These are phyloP conservation scores for Drosophila hamatofila DNA, from an alignment of 2,888 invertebrate species.

Conservation along the genomic window DNA sequence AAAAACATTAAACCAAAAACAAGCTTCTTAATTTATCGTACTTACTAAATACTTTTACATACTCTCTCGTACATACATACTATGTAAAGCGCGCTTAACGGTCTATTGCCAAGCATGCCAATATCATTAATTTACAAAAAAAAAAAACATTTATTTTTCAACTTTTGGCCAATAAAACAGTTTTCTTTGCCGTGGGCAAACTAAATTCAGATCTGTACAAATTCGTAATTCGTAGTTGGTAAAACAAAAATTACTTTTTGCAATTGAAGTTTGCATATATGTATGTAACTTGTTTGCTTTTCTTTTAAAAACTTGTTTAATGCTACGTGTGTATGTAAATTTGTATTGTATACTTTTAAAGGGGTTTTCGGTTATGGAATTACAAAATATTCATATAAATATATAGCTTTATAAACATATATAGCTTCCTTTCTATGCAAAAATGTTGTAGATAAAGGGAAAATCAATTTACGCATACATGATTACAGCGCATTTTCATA, in stretches of 20 bases:
- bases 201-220: slow-evolving; percentile 25
- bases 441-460: neutral
- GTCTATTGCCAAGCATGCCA: slow-evolving; percentile 63
- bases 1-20: slow-evolving; percentile 30
- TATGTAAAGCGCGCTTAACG: slow-evolving; percentile 60
- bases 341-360: slow-evolving; percentile 27
- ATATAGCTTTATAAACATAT: neutral
- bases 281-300: slow-evolving; percentile 47
- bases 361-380: slow-evolving; percentile 32
- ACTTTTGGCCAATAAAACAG: slow-evolving; percentile 12
- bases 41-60: slow-evolving; percentile 47
- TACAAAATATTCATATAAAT: neutral
- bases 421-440: neutral
- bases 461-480: slow-evolving; percentile 10
- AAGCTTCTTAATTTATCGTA: slow-evolving; percentile 67
- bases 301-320: slow-evolving; percentile 44
- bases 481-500: slow-evolving; percentile 2
- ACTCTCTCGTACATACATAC: slow-evolving; percentile 33
- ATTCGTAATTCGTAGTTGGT: slow-evolving; percentile 44
- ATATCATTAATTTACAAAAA: slow-evolving; percentile 38
- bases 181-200: slow-evolving; percentile 16
- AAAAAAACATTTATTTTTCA: slow-evolving; percentile 21
- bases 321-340: slow-evolving; percentile 50
- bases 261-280: slow-evolving; percentile 40
- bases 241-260: slow-evolving; percentile 21